phyloP scores from a whole-genome alignment of 2,888 invertebrate genomes.

The Meteorus colon region DNA sequence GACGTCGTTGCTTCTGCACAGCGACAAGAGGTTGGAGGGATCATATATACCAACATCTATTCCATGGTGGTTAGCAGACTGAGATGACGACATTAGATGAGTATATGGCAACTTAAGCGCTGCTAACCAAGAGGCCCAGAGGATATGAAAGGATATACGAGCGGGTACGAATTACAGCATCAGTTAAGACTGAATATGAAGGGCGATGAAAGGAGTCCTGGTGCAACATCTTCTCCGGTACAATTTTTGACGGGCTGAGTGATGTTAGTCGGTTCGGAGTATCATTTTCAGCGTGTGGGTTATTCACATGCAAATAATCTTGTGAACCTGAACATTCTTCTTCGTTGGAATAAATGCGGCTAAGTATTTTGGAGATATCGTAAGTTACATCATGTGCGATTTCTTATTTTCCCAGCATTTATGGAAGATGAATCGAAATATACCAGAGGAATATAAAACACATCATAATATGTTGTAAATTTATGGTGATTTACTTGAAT shows the following conservation, averaged over 20 bases:
- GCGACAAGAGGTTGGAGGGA: not conserved
- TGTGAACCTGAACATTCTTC: too few relatives aligned
- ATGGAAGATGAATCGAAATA: not conserved
- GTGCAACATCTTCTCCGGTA: constrained; percentile 60
- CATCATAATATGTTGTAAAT: not conserved
- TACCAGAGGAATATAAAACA: not conserved
- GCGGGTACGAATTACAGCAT: not conserved
- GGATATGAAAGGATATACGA: constrained; percentile 58
- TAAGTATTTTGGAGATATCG: too few relatives aligned
- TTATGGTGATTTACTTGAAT: not conserved
- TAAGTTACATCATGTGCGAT: not conserved
- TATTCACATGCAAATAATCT: too few relatives aligned
- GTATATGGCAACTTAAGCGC: constrained; percentile 28
- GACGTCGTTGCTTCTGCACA: constrained; percentile 6
- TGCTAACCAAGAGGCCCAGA: constrained; percentile 59
- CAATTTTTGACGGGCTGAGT: constrained; percentile 61
- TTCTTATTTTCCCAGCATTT: not conserved
- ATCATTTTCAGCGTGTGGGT: too few relatives aligned
- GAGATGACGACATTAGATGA: constrained; percentile 47
- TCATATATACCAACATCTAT: not conserved
- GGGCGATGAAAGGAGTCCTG: constrained; percentile 39
- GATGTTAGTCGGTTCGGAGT: constrained; percentile 46
- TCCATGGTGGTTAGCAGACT: constrained; percentile 47
- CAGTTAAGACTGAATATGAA: constrained; percentile 23
- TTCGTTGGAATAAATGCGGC: too few relatives aligned